Base-by-base conservation (phyloP, 1,140 invertebrate genomes). In the Heliconius himera region DNA sequence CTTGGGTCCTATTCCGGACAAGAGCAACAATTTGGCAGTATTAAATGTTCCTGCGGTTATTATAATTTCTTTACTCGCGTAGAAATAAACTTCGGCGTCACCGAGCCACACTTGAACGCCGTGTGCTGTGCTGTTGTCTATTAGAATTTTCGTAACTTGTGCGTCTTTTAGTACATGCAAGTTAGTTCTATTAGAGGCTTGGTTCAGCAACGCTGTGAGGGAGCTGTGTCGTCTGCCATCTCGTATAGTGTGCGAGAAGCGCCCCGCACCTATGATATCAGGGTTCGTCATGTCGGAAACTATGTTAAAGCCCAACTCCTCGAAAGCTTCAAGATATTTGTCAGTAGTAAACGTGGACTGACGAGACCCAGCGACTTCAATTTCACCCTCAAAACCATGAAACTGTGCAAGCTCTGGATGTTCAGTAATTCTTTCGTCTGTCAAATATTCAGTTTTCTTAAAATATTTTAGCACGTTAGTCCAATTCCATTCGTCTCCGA, bases 401-500 rank as follows among this genome's bases (percentile, higher is more conserved):
- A 86, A 81, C 22, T 83, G 41, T 76, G 86, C 87, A 33, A 93
- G 75, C 5, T 88, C 81, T 4, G 83, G 81, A 54, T 92, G 79
- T 11, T 88, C 81, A 8, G 88, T 74, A 8, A 94, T 91, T 18
- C 86, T 85, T 80, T 88, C 86, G 36, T 94, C 90, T 0, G 90
- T 90, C 38, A 94, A 82, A 54, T 87, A 77, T 82, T 93, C 91
- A 1, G 92, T 90, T 79, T 90, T 93, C 73, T 87, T 92, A 81
- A 94, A 94, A 66, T 91, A 92, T 51, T 86, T 29, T 3, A 94
- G 87, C 0, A 97, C 96, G 41, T 97, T 96, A 0, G 97, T 95
- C 94, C 97, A 99, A 11, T 96, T 95, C 98, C 98, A 99, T 0
- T 96, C 96, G 0, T 95, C 92, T 76, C 98, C 98, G 0, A 81